These are phyloP conservation scores for Stigmatopora argus DNA, from an alignment of 2,113 vertebrate genomes.

Conservation along the genomic window DNA sequence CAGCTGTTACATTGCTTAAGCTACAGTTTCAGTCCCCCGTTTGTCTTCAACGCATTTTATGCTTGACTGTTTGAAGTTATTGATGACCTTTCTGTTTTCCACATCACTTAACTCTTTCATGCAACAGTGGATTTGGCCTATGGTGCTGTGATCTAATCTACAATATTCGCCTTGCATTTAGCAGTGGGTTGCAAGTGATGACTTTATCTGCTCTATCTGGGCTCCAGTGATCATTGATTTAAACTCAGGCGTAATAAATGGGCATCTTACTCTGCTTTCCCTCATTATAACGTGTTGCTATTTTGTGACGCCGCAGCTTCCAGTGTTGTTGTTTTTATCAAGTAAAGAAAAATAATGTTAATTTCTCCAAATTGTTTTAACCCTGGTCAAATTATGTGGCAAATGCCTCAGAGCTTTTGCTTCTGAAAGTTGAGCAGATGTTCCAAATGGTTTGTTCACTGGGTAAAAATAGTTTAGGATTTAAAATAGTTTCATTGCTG, in stretches of 20 bases:
- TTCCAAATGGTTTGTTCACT: not conserved
- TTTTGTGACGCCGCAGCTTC: conserved; percentile 20
- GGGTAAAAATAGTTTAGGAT: not conserved
- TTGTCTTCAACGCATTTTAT: conserved; percentile 72
- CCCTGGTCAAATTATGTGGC: not conserved
- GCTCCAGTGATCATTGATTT: conserved; percentile 37
- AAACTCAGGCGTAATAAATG: conserved; percentile 40
- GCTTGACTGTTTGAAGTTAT: conserved; percentile 77
- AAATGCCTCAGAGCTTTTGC: not conserved
- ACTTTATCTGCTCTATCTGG: conserved; percentile 48
- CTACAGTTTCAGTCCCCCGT: conserved; percentile 31
- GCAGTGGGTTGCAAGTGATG: conserved; percentile 48
- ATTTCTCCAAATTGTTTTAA: not conserved
- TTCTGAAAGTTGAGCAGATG: not conserved
- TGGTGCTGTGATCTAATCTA: conserved; percentile 65
- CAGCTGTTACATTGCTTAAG: conserved; percentile 61
- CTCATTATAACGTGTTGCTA: conserved; percentile 38
- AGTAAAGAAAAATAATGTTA: not conserved
- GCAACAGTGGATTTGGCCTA: conserved; percentile 59
- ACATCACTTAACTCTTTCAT: conserved; percentile 70
- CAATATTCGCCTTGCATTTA: conserved; percentile 65
- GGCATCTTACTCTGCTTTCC: conserved; percentile 36
- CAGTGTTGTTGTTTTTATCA: not conserved
- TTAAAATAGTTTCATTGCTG: not conserved
- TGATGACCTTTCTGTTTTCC: conserved; percentile 79